phyloP scores from a whole-genome alignment of 2,113 vertebrate species.

The Bos indicus region DNA sequence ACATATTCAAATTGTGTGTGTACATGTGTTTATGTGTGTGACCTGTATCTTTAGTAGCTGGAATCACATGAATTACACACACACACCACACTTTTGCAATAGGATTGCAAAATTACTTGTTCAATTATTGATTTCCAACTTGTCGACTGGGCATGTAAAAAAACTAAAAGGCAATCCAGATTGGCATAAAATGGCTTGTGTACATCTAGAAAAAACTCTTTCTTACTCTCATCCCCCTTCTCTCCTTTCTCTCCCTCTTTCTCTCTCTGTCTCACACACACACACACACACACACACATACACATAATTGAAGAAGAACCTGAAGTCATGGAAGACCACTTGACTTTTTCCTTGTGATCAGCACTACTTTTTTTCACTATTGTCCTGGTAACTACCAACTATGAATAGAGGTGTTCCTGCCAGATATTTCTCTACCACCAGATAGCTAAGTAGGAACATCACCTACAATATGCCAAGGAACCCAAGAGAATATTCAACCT shows the following conservation, averaged over 20 bases:
- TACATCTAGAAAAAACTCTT: neutral
- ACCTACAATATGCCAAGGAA: slow-evolving; percentile 30
- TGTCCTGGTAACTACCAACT: neutral
- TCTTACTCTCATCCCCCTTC: neutral
- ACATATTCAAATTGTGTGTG: neutral
- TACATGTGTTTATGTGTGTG: neutral
- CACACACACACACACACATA: neutral
- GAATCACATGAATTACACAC: neutral
- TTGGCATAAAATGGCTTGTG: neutral
- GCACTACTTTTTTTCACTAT: neutral
- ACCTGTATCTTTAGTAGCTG: neutral
- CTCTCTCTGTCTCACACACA: neutral
- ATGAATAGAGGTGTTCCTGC: neutral
- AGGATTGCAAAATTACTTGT: neutral
- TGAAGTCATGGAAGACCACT: neutral
- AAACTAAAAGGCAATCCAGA: neutral
- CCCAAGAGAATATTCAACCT: slow-evolving; percentile 46
- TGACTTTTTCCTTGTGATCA: neutral
- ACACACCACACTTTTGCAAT: neutral
- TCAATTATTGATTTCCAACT: neutral
- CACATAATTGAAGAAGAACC: neutral
- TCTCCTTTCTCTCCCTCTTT: neutral
- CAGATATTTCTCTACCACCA: neutral
- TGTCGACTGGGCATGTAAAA: neutral
- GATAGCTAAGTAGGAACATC: neutral